Evolutionary conservation across 2,113 vertebrate species (phyloP).

Genomic region (Serilophus lunatus): DNA sequence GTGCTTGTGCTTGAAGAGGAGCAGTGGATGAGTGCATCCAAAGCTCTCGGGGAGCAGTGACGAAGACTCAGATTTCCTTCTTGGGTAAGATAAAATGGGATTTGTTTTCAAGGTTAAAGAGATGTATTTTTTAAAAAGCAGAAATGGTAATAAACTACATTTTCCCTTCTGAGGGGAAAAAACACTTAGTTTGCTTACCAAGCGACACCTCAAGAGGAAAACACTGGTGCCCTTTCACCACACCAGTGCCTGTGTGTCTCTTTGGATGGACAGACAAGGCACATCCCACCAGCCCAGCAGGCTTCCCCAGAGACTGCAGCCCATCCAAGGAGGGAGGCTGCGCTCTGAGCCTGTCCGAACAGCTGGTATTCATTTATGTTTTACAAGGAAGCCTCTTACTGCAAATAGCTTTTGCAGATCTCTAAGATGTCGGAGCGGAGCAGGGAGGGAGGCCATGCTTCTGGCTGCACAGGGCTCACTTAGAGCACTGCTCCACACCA

Average conservation of each 20-base stretch:
- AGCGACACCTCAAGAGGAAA: not conserved
- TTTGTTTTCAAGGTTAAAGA: not conserved
- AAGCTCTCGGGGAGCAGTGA: not conserved
- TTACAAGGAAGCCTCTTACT: constrained; percentile 73
- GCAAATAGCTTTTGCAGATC: constrained; percentile 71
- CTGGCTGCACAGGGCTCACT: not conserved
- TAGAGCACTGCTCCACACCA: not conserved
- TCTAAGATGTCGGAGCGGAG: constrained; percentile 1
- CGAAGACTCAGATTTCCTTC: not conserved
- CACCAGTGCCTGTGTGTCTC: not conserved
- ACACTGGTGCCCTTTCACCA: not conserved
- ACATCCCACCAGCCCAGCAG: not conserved
- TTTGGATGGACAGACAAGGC: not conserved
- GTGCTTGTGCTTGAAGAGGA: not conserved
- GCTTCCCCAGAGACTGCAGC: constrained; percentile 8
- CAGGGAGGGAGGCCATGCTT: not conserved
- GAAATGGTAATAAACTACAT: not conserved
- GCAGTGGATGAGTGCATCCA: not conserved
- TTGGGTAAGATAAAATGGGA: not conserved
- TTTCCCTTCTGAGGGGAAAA: not conserved
- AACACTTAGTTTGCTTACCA: not conserved
- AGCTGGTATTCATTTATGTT: constrained; percentile 78
- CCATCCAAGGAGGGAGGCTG: constrained; percentile 25
- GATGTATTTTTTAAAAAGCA: not conserved
- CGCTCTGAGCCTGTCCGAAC: constrained; percentile 6